phyloP scores from a whole-genome alignment of 1,140 invertebrate genomes.

The Drosophila willistoni region DNA sequence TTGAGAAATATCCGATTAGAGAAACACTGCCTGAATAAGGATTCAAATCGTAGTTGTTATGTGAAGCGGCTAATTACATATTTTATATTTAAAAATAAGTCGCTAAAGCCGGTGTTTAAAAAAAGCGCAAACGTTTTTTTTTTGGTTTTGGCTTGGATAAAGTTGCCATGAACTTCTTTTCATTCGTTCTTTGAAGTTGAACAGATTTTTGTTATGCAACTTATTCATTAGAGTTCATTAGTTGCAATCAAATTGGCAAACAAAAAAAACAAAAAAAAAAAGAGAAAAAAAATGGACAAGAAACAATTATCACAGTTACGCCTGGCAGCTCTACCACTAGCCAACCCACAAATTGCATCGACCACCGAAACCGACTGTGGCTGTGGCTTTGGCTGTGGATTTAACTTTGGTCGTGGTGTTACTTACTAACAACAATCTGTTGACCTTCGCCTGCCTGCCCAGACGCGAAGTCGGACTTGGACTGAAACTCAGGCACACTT shows the following conservation, averaged over 20 bases:
- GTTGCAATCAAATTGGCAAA: slow-evolving; percentile 71
- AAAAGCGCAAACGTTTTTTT: no score
- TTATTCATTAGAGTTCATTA: slow-evolving; percentile 78
- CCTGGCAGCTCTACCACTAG: slow-evolving; percentile 43
- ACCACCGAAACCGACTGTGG: slow-evolving; percentile 10
- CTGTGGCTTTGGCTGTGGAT: slow-evolving; percentile 35
- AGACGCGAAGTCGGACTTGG: slow-evolving; percentile 41
- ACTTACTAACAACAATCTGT: slow-evolving; percentile 68
- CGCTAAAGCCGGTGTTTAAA: no score
- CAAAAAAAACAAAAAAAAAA: background rate
- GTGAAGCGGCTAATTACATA: no score
- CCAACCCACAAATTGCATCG: slow-evolving; percentile 13
- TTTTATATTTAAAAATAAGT: no score
- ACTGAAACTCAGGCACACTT: slow-evolving; percentile 54
- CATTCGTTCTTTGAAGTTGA: background rate
- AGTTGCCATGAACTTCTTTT: background rate
- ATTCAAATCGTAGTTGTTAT: no score
- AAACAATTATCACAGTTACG: slow-evolving; percentile 78
- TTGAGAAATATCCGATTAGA: no score
- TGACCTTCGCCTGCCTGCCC: slow-evolving; percentile 73
- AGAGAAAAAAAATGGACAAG: slow-evolving; percentile 72
- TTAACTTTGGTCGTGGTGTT: slow-evolving; percentile 39
- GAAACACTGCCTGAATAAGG: no score
- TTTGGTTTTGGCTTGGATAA: no score
- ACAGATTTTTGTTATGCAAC: slow-evolving; percentile 29